A percentile compares a stretch with the other conserved stretches of the same genome.
Evolutionary conservation across 2,888 invertebrate species (phyloP).

Genomic region (Gisinianus flammeolus): DNA sequence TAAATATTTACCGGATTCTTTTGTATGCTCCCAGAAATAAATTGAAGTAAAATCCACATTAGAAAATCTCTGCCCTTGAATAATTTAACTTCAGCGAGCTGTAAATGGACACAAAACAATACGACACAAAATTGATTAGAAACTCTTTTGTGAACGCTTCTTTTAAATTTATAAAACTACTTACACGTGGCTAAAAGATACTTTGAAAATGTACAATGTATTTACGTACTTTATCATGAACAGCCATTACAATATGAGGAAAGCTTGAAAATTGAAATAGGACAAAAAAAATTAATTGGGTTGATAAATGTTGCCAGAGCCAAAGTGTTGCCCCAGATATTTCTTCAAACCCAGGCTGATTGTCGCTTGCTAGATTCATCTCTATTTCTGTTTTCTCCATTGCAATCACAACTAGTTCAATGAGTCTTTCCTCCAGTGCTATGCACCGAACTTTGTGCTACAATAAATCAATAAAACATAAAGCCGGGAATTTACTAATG

Average conservation of each 20-base stretch:
- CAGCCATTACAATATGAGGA: slow-evolving; percentile 85
- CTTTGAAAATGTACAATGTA: too few species aligned
- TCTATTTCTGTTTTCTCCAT: slow-evolving; percentile 85
- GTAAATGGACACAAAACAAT: slow-evolving; percentile 54
- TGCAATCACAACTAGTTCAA: slow-evolving; percentile 86
- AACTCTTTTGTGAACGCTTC: neutral
- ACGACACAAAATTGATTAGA: neutral
- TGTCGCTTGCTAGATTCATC: slow-evolving; percentile 61
- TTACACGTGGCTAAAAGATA: too few species aligned
- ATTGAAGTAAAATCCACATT: slow-evolving; percentile 99
- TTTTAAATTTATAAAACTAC: neutral
- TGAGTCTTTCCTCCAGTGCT: slow-evolving; percentile 89
- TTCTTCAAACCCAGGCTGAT: slow-evolving; percentile 68
- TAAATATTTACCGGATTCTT: slow-evolving; percentile 84
- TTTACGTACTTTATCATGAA: slow-evolving; percentile 78
- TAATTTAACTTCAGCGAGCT: slow-evolving; percentile 78
- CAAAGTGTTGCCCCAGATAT: slow-evolving; percentile 73
- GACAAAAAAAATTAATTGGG: slow-evolving; percentile 93
- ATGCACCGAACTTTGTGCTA: slow-evolving; percentile 83
- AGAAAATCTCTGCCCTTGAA: slow-evolving; percentile 92
- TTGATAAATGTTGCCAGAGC: slow-evolving; percentile 91
- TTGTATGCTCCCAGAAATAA: slow-evolving; percentile 95
- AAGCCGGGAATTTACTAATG: too few species aligned
- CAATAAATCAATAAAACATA: slow-evolving; percentile 46
- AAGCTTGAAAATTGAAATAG: slow-evolving; percentile 93